A percentile compares a stretch with the other conserved stretches of the same genome.
Evolutionary conservation across 2,888 invertebrate genomes (phyloP).

Genomic region (Abrostola tripartita): DNA sequence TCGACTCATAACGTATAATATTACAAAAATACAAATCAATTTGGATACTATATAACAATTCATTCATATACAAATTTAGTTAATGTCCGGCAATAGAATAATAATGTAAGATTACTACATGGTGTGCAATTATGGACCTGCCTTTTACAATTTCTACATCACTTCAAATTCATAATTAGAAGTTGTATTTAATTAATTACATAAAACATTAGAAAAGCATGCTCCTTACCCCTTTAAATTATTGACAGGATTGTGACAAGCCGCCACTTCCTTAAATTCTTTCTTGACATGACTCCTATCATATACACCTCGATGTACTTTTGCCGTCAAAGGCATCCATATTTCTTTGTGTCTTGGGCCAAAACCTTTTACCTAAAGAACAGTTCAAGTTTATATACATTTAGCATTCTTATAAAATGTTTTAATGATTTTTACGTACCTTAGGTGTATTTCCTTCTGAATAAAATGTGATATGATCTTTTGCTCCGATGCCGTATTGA

Average conservation of each 20-base stretch:
- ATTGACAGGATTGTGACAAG: slow-evolving; percentile 80
- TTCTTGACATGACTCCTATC: slow-evolving; percentile 81
- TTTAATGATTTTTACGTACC: slow-evolving; percentile 54
- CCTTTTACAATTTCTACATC: not conserved
- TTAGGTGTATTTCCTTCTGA: slow-evolving; percentile 77
- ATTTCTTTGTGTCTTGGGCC: slow-evolving; percentile 80
- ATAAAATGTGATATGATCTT: slow-evolving; percentile 83
- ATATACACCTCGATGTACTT: slow-evolving; percentile 73
- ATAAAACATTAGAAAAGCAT: no score
- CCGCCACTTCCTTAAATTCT: slow-evolving; percentile 80
- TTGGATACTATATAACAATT: no score
- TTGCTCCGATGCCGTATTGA: slow-evolving; percentile 78
- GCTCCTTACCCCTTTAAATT: slow-evolving; percentile 77
- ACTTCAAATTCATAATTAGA: not conserved
- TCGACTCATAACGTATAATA: no score
- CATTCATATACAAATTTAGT: no score
- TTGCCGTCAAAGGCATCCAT: slow-evolving; percentile 81
- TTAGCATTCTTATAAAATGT: not conserved
- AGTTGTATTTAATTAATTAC: not conserved
- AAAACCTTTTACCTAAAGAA: slow-evolving; percentile 75
- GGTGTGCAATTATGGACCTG: not conserved
- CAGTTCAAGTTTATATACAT: not conserved
- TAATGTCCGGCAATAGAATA: no score
- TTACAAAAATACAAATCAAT: no score
- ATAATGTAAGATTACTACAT: no score